Evolutionary conservation across 1,140 invertebrate species (phyloP).

Genomic region (Drosophila biarmipes): DNA sequence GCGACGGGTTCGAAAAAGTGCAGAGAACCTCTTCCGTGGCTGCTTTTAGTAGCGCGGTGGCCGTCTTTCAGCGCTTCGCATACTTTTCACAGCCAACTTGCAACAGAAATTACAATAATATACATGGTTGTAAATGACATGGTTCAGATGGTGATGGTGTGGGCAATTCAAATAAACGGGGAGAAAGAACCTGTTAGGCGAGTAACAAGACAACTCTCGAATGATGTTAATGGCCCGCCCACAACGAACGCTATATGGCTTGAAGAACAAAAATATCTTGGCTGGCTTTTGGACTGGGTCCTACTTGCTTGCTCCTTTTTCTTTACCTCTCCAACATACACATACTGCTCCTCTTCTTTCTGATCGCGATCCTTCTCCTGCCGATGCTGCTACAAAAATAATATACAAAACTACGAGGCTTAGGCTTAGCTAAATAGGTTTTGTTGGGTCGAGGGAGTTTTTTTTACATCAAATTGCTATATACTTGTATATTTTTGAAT

Average conservation of each 20-base stretch:
- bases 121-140: slow-evolving; percentile 56
- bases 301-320: slow-evolving; percentile 35
- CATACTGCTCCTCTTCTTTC: slow-evolving; percentile 8
- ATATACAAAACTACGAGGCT: slow-evolving; percentile 40
- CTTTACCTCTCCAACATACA: slow-evolving; percentile 19
- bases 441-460: slow-evolving; percentile 32
- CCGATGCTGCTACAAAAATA: slow-evolving; percentile 20
- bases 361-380: slow-evolving; percentile 29
- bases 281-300: slow-evolving; percentile 17
- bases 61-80: slow-evolving; percentile 68
- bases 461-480: slow-evolving; percentile 53
- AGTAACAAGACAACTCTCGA: slow-evolving; percentile 13
- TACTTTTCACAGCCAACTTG: slow-evolving; percentile 77
- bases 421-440: slow-evolving; percentile 22
- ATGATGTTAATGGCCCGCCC: slow-evolving; percentile 29
- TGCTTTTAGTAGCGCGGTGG: slow-evolving; percentile 54
- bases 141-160: slow-evolving; percentile 9
- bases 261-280: slow-evolving; percentile 7
- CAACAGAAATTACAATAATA: slow-evolving; percentile 79
- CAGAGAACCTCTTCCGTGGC: slow-evolving; percentile 45
- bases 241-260: slow-evolving; percentile 32
- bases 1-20: slow-evolving; percentile 13
- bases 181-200: slow-evolving; percentile 23
- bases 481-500: slow-evolving; percentile 49
- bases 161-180: slow-evolving; percentile 50